Conservation (phyloP, 2,797 vertebrate genomes). For the Typhlichthys subterraneus region DNA sequence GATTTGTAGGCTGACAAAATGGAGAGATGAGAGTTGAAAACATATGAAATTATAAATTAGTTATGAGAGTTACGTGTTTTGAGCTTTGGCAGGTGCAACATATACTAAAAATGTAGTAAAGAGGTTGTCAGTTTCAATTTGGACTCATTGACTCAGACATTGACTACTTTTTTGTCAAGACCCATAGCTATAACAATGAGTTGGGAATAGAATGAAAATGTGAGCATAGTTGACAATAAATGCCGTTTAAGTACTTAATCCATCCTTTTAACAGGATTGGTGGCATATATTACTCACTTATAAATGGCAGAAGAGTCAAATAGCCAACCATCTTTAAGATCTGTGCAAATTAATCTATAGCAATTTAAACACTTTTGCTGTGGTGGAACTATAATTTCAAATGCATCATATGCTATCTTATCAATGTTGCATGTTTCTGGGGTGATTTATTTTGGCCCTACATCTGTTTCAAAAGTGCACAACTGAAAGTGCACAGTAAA, state of each 20-base stretch:
- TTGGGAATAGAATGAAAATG: slow-evolving; percentile 53
- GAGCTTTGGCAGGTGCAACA: too few relatives aligned
- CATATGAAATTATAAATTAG: too few relatives aligned
- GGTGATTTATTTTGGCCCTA: slow-evolving; percentile 1
- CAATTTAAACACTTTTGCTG: slow-evolving; percentile 33
- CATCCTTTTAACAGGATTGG: slow-evolving; percentile 57
- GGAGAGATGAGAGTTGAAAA: too few relatives aligned
- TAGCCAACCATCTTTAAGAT: slow-evolving; percentile 48
- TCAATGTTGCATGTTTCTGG: not conserved
- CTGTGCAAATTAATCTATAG: slow-evolving; percentile 43
- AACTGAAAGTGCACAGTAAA: slow-evolving; percentile 18
- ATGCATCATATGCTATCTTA: not conserved
- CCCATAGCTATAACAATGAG: slow-evolving; percentile 39
- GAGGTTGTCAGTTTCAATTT: slow-evolving; percentile 1
- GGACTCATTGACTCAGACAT: slow-evolving; percentile 19
- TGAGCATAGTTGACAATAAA: slow-evolving; percentile 55
- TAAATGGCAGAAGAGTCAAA: slow-evolving; percentile 53
- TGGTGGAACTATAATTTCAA: slow-evolving; percentile 12
- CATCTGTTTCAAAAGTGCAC: not conserved
- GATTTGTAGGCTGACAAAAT: too few relatives aligned
- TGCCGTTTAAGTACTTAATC: slow-evolving; percentile 63
- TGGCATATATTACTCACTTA: slow-evolving; percentile 62
- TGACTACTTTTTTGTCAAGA: slow-evolving; percentile 17
- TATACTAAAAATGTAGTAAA: not conserved
- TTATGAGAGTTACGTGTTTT: too few relatives aligned